These are phyloP conservation scores for Athene cunicularia DNA, from an alignment of 2,113 vertebrate species.

Conservation along the genomic window DNA sequence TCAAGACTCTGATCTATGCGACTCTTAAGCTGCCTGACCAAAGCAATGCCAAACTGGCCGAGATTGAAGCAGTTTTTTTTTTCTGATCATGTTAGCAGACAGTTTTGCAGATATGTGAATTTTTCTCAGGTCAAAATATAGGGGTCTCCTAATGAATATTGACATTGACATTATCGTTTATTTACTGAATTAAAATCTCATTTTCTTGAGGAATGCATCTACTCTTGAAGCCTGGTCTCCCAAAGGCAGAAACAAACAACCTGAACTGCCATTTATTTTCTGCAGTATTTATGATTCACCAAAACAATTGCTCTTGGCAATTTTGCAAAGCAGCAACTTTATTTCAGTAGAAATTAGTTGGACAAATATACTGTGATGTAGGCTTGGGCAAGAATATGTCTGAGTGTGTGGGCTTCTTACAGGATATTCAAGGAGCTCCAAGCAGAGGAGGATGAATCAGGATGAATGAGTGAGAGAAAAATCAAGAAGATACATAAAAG, in stretches of 20 bases:
- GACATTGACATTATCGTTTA: not conserved
- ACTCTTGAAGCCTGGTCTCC: not conserved
- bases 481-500: slow-evolving; percentile 47
- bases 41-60: not conserved
- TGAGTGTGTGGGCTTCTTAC: slow-evolving; percentile 44
- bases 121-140: not conserved
- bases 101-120: not conserved
- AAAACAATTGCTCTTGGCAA: slow-evolving; percentile 64
- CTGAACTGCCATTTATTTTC: slow-evolving; percentile 57
- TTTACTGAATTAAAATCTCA: not conserved
- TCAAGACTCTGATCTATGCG: not conserved
- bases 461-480: slow-evolving; percentile 56
- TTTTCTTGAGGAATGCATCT: not conserved
- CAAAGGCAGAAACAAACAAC: slow-evolving; percentile 50
- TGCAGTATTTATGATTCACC: slow-evolving; percentile 69
- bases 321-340: slow-evolving; percentile 42
- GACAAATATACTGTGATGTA: slow-evolving; percentile 34
- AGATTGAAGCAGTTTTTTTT: not conserved
- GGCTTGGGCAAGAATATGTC: slow-evolving; percentile 37
- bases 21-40: not conserved
- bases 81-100: not conserved
- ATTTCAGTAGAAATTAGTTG: slow-evolving; percentile 48
- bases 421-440: slow-evolving; percentile 59
- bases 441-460: slow-evolving; percentile 63
- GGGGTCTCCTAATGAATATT: not conserved